A percentile compares a stretch with the other conserved stretches of the same genome.
phyloP scores from a whole-genome alignment of 2,113 vertebrate species.

The Hemichromis elongatus region DNA sequence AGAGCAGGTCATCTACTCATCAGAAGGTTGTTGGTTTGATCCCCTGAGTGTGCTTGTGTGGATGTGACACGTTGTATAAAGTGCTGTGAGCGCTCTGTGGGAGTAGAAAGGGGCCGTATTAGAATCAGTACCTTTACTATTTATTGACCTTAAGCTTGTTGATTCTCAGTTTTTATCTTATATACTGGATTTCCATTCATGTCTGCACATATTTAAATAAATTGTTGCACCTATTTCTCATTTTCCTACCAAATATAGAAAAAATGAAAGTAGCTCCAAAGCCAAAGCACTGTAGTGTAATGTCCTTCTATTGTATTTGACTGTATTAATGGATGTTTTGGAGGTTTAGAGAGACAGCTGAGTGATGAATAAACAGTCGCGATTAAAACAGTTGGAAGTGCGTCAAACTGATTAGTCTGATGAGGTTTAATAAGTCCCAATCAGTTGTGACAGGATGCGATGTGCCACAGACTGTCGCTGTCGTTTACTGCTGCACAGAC shows the following conservation, averaged over 20 bases:
- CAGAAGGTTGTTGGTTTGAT: not conserved
- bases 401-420: not conserved
- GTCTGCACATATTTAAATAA: not conserved
- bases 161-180: not conserved
- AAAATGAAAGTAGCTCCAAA: not conserved
- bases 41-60: not conserved
- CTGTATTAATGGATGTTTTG: not conserved
- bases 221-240: not conserved
- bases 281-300: not conserved
- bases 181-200: not conserved
- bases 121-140: not conserved
- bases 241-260: not conserved
- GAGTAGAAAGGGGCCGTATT: no score
- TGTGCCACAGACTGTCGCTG: accelerated
- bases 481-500: not conserved
- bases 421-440: not conserved
- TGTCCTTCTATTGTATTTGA: not conserved
- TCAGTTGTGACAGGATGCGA: not conserved
- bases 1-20: not conserved
- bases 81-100: no score
- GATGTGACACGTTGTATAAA: not conserved
- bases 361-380: not conserved
- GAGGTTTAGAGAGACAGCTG: not conserved
- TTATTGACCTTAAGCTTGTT: not conserved
- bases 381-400: not conserved